Evolutionary conservation across 2,797 vertebrate species (phyloP).

Genomic region (Etheostoma nigrum): DNA sequence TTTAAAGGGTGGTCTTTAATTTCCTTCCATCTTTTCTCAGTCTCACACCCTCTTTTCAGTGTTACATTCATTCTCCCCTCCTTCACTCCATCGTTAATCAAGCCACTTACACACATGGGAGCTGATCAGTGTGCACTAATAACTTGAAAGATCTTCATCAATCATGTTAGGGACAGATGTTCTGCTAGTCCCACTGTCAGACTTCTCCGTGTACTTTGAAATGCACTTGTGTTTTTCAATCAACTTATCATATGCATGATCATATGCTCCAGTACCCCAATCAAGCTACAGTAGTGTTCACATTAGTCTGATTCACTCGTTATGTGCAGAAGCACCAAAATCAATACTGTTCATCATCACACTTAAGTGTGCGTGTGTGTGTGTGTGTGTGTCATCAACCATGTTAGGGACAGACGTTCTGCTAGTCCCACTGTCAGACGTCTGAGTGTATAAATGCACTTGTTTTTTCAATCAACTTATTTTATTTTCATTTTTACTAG

Average conservation of each 20-base stretch:
- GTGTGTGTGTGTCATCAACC: background rate
- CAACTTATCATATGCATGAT: constrained; percentile 16
- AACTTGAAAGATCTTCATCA: constrained; percentile 24
- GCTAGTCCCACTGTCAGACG: constrained; percentile 1
- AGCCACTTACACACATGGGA: constrained; percentile 22
- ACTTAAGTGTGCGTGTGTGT: background rate
- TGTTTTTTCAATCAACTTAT: background rate
- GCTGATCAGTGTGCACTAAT: constrained; percentile 27
- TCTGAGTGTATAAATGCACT: background rate
- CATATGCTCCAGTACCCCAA: constrained; percentile 44
- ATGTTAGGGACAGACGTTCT: background rate
- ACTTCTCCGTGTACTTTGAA: background rate
- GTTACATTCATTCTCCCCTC: constrained; percentile 10
- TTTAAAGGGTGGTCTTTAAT: constrained; percentile 1
- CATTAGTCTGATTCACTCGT: constrained; percentile 54
- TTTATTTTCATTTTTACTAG: background rate
- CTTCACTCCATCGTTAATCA: constrained; percentile 23
- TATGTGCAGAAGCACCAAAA: constrained; percentile 55
- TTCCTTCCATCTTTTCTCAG: constrained; percentile 12
- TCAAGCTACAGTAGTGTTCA: constrained; percentile 50
- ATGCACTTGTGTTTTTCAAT: background rate
- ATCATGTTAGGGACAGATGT: constrained; percentile 1
- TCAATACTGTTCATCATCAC: constrained; percentile 55
- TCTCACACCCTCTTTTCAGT: background rate
- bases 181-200: background rate